Evolutionary conservation across 2,113 vertebrate genomes (phyloP).

Genomic region (Otocyon megalotis): DNA sequence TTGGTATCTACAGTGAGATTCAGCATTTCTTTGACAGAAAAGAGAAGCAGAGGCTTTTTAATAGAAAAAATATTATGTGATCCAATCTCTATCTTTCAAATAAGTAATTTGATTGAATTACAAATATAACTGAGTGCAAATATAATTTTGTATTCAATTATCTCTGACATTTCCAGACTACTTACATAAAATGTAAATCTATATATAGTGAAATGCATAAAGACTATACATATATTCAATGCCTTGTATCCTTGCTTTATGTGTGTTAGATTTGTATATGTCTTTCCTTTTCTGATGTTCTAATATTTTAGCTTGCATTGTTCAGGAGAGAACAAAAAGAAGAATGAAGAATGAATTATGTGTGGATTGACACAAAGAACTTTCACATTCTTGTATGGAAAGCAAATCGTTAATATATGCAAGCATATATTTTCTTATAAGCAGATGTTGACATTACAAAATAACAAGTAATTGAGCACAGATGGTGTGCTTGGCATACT

Average conservation of each 20-base stretch:
- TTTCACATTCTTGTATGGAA: conserved; percentile 71
- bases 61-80: conserved; percentile 33
- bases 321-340: conserved; percentile 46
- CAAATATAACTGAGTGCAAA: neutral
- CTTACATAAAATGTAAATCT: conserved; percentile 8
- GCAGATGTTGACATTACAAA: conserved; percentile 89
- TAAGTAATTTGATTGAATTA: conserved; percentile 6
- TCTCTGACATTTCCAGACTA: conserved; percentile 33
- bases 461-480: conserved; percentile 85
- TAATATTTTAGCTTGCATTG: conserved; percentile 32
- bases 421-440: conserved; percentile 83
- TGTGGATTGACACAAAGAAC: conserved; percentile 16
- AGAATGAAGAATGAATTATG: conserved; percentile 24
- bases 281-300: conserved; percentile 33
- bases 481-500: conserved; percentile 84
- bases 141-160: conserved; percentile 37
- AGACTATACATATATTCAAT: neutral
- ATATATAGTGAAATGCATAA: neutral
- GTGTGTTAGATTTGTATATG: neutral
- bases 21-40: neutral
- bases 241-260: neutral
- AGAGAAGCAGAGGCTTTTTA: neutral
- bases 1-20: neutral
- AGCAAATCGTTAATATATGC: conserved; percentile 82
- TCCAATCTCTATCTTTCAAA: neutral